A percentile compares a stretch with the other conserved stretches of the same genome.
Evolutionary conservation across 2,113 vertebrate genomes (phyloP).

Genomic region (Pollimyrus isidori): DNA sequence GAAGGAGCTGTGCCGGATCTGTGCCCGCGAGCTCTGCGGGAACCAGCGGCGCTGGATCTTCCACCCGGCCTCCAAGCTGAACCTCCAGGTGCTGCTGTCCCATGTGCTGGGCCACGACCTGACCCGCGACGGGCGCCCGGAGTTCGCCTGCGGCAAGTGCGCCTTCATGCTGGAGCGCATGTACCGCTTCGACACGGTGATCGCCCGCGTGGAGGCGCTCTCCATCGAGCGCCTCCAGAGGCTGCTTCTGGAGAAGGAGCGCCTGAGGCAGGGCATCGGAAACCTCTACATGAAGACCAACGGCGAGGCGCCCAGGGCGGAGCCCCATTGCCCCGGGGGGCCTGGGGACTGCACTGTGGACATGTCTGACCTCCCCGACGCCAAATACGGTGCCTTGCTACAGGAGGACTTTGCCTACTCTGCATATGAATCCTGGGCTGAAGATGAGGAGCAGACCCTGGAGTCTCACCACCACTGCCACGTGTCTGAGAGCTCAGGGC

Average conservation of each 20-base stretch:
- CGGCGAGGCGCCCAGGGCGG: constrained; percentile 33
- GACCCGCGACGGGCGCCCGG: constrained; percentile 62
- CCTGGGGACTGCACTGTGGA: constrained; percentile 52
- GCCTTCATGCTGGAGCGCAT: constrained; percentile 76
- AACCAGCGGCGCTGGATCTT: constrained; percentile 78
- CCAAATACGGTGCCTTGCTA: constrained; percentile 68
- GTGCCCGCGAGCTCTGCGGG: constrained; percentile 67
- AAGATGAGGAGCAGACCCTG: constrained; percentile 62
- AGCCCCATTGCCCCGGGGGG: constrained; percentile 11
- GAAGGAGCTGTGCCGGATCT: constrained; percentile 77
- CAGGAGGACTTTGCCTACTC: constrained; percentile 84
- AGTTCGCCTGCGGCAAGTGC: constrained; percentile 75
- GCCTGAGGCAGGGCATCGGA: constrained; percentile 78
- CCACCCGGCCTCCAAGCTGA: constrained; percentile 64
- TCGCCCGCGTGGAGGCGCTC: constrained; percentile 70
- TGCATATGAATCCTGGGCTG: constrained; percentile 80
- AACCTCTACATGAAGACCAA: constrained; percentile 80
- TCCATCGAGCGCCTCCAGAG: constrained; percentile 74
- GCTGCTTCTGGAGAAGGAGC: constrained; percentile 82
- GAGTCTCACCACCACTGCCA: constrained; percentile 61
- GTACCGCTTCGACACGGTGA: constrained; percentile 72
- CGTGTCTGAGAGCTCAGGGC: constrained; percentile 39
- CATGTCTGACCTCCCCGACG: constrained; percentile 62
- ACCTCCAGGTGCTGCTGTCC: constrained; percentile 70
- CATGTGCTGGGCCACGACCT: constrained; percentile 68